Base-by-base conservation (phyloP, 2,888 invertebrate species). In the Leucozona laternaria region DNA sequence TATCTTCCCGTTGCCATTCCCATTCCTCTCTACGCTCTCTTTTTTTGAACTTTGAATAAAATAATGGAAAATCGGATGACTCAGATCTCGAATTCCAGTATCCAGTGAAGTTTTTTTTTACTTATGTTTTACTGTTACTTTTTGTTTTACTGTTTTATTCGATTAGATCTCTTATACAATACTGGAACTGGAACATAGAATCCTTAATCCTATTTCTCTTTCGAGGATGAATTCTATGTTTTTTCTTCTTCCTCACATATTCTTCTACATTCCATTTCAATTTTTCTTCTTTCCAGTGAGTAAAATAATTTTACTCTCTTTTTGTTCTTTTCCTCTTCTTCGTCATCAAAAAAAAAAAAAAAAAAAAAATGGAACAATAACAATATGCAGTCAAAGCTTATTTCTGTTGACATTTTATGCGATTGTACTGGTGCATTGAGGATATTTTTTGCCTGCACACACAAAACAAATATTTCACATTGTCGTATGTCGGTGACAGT, bases 381-480 rank as follows among this genome's bases (percentile, higher is more conserved):
- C 40, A 64, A 62, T 48, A 62, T 43, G 34, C 71, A 82, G 64
- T 70, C 64, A 78, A 82, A 84, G 84, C 84, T 84, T 71, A 71
- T 75, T 83, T 76, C 71, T 80, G 76, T 85, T 85, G 84, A 80
- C 76, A 80, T 80, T 55, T 62, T 48, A 50, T 85, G 53, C 45
- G 66, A 60, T 58, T 76, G 76, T 66, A 25, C 58, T 79, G 43
- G 76, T 80, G 84, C 80, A 80, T 62, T 58, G 40, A 60, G 66
- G 64, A 70, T 76, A 71, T 70, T 57, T 66, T 48, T 58, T n/a
- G 4, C 17, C 7, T 11, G 11, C 68, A 53, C 53, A 80, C 28
- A 77, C 60, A 57, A 80, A 60, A 53, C 60, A 79, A 45, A 45
- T 45, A 8, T 45, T 45, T 45, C 17, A 17, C 17, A 45, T 8